These are phyloP conservation scores for Esox lucius DNA, from an alignment of 2,797 vertebrate species.

Conservation along the genomic window DNA sequence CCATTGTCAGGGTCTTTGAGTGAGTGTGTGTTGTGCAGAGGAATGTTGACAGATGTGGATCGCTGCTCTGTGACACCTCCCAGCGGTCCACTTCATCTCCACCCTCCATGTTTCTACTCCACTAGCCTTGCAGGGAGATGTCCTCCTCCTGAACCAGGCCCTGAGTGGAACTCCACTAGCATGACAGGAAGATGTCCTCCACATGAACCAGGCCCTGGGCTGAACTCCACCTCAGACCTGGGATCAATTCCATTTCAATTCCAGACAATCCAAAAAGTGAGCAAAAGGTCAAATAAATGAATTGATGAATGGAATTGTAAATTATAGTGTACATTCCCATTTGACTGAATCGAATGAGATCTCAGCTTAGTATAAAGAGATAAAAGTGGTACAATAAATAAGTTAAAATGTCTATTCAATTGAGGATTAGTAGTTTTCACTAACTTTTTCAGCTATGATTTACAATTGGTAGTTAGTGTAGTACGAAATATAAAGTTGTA, in stretches of 20 bases:
- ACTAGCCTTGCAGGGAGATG: constrained; percentile 35
- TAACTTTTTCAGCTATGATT: too few relatives aligned
- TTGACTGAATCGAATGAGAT: constrained; percentile 27
- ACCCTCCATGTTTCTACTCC: constrained; percentile 63
- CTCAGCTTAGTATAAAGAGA: neutral
- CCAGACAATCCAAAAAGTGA: too few relatives aligned
- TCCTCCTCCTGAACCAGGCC: constrained; percentile 52
- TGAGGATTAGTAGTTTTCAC: too few relatives aligned
- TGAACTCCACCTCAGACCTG: constrained; percentile 40
- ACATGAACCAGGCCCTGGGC: constrained; percentile 39
- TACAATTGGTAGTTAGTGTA: too few relatives aligned
- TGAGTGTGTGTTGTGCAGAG: constrained; percentile 29
- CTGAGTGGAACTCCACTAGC: constrained; percentile 57
- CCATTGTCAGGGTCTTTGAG: constrained; percentile 44
- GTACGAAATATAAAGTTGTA: too few relatives aligned
- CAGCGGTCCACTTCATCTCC: constrained; percentile 41
- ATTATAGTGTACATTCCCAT: constrained; percentile 28
- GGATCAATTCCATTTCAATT: too few relatives aligned
- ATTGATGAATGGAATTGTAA: constrained; percentile 22
- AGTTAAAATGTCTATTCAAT: too few relatives aligned
- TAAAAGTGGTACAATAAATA: too few relatives aligned
- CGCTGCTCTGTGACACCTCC: constrained; percentile 50
- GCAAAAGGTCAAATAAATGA: constrained; percentile 10
- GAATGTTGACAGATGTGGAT: constrained; percentile 66
- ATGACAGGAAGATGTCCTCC: constrained; percentile 38